A percentile compares a stretch with the other conserved stretches of the same genome.
These are phyloP conservation scores for Cuculus canorus DNA, from an alignment of 2,797 vertebrate species.

Conservation along the genomic window DNA sequence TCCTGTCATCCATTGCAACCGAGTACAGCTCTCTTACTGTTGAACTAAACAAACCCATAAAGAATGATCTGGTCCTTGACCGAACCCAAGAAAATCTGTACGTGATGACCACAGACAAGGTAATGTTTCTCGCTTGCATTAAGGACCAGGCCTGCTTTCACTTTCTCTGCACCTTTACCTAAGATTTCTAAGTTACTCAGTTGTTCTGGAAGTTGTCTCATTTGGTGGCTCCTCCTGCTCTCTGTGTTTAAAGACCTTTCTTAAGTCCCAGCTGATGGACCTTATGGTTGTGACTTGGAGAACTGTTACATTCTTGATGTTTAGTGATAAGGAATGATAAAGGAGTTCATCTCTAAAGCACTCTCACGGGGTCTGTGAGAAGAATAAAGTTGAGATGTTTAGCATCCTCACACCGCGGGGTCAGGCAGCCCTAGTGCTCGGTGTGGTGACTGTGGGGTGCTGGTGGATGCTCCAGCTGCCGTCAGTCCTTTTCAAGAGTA, in stretches of 20 bases:
- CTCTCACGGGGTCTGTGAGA: not conserved
- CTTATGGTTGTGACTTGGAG: not conserved
- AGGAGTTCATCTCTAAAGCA: not conserved
- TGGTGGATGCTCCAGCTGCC: not conserved
- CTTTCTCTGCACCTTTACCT: not conserved
- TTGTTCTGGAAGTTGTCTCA: not conserved
- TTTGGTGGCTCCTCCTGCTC: not conserved
- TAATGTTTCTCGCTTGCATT: not conserved
- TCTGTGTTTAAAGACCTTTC: not conserved
- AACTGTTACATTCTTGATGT: not conserved
- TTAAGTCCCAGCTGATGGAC: not conserved
- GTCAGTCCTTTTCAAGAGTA: not conserved
- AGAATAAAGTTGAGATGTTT: not conserved
- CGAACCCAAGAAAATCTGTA: constrained; percentile 84
- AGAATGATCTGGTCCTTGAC: constrained; percentile 92
- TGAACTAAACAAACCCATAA: constrained; percentile 82
- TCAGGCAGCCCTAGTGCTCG: fast-evolving
- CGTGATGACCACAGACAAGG: constrained; percentile 92
- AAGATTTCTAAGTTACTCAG: not conserved
- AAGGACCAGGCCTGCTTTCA: not conserved
- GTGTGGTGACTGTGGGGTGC: fast-evolving
- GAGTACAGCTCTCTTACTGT: constrained; percentile 81
- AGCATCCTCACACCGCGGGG: fast-evolving
- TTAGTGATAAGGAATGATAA: fast-evolving
- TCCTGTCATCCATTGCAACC: constrained; percentile 74